A percentile compares a stretch with the other conserved stretches of the same genome.
Conservation (phyloP, 2,888 invertebrate species). For the Sceliomorpha sp. region DNA sequence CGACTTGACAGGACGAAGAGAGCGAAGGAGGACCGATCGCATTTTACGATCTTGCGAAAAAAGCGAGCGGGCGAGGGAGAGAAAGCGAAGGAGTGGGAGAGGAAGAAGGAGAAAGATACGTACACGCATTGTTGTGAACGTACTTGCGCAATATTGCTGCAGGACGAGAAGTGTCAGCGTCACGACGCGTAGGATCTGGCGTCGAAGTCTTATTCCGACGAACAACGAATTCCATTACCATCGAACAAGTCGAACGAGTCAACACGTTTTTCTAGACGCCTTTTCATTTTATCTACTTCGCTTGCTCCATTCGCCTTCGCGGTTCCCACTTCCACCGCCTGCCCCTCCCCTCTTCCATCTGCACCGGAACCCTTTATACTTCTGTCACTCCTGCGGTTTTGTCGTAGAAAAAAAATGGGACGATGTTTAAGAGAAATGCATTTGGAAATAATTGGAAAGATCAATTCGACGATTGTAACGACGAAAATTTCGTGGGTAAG, state of each 20-base stretch:
- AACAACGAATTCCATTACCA: slow-evolving; percentile 70
- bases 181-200: slow-evolving; percentile 54
- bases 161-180: slow-evolving; percentile 49
- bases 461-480: slow-evolving; percentile 25
- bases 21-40: slow-evolving; percentile 30
- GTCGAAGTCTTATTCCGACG: slow-evolving; percentile 65
- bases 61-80: no score
- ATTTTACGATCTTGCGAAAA: slow-evolving; percentile 25
- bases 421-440: slow-evolving; percentile 27
- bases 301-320: slow-evolving; percentile 48
- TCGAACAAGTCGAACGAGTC: slow-evolving; percentile 63
- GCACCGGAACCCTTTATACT: slow-evolving; percentile 47
- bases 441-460: slow-evolving; percentile 32
- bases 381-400: slow-evolving; percentile 38
- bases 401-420: slow-evolving; percentile 33
- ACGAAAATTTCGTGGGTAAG: no score
- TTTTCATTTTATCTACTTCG: slow-evolving; percentile 57
- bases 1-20: slow-evolving; percentile 20
- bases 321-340: slow-evolving; percentile 13
- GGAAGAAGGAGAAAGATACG: no score
- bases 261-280: slow-evolving; percentile 59
- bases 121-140: slow-evolving; percentile 37
- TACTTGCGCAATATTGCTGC: slow-evolving; percentile 35
- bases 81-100: no score
- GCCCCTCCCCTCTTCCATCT: slow-evolving; percentile 27